Conservation (phyloP, 2,797 vertebrate species). For the Nyctalus aviator region DNA sequence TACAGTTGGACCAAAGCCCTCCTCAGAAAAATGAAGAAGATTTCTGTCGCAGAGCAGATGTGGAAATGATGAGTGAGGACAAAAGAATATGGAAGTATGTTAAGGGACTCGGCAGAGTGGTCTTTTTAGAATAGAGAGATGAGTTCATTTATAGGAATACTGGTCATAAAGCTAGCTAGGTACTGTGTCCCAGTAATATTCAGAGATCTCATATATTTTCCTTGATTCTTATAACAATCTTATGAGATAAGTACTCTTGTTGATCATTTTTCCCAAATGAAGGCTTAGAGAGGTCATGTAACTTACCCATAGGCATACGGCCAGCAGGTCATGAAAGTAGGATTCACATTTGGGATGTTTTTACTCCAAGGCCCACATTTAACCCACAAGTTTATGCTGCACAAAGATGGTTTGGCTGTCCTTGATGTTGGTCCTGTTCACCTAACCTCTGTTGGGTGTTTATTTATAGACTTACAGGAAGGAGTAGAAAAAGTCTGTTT, state of each 20-base stretch:
- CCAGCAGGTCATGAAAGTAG: background rate
- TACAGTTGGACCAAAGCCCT: background rate
- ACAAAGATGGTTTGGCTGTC: background rate
- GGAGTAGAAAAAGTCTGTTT: background rate
- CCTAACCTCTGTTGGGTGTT: background rate
- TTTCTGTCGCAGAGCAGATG: constrained; percentile 19
- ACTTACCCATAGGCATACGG: background rate
- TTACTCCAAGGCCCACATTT: background rate
- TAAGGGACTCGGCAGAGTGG: background rate
- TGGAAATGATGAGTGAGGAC: constrained; percentile 13
- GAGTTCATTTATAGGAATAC: background rate
- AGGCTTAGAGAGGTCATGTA: background rate
- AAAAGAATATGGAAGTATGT: background rate
- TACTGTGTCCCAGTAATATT: background rate
- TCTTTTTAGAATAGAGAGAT: background rate
- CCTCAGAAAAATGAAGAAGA: constrained; percentile 23
- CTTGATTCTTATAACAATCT: background rate
- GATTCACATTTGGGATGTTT: background rate
- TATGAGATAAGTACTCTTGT: background rate
- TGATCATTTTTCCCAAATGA: background rate
- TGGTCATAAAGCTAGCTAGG: background rate
- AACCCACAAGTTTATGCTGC: background rate
- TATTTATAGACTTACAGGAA: constrained; percentile 29
- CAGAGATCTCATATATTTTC: background rate
- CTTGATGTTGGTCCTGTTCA: background rate